Percentiles rank a stretch among this genome's conserved stretches.
phyloP scores from a whole-genome alignment of 2,113 vertebrate genomes.

The Chionis minor region DNA sequence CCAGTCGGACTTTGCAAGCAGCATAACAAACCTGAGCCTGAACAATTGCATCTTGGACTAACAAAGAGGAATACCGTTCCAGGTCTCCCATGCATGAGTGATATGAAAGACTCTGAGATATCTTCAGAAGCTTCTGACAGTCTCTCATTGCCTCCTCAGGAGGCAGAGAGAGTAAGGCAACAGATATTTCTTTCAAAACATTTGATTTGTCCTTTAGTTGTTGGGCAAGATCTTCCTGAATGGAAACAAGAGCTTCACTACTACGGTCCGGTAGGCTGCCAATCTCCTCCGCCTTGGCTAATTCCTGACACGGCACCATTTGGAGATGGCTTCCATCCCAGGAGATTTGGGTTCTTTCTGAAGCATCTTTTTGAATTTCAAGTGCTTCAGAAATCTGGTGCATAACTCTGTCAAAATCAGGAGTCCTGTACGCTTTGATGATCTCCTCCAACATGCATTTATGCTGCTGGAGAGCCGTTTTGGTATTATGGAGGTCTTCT shows the following conservation, averaged over 20 bases:
- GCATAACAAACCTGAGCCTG: conserved; percentile 92
- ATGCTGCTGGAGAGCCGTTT: conserved; percentile 81
- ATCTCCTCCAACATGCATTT: conserved; percentile 80
- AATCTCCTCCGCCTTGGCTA: conserved; percentile 72
- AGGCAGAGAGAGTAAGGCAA: conserved; percentile 78
- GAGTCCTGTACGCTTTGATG: conserved; percentile 76
- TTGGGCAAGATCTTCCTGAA: conserved; percentile 82
- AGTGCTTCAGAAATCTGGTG: conserved; percentile 80
- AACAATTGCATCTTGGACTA: conserved; percentile 88
- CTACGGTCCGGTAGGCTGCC: conserved; percentile 34
- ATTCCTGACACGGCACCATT: conserved; percentile 72
- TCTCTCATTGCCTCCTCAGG: conserved; percentile 60
- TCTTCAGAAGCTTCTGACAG: conserved; percentile 77
- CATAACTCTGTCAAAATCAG: conserved; percentile 79
- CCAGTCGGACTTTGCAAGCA: conserved; percentile 82
- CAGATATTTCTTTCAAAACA: conserved; percentile 81
- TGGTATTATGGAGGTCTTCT: conserved; percentile 83
- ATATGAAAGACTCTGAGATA: conserved; percentile 73
- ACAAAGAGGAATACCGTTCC: conserved; percentile 76
- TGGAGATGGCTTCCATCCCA: conserved; percentile 69
- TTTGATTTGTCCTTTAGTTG: conserved; percentile 87
- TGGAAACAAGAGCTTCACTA: conserved; percentile 72
- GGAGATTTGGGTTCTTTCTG: conserved; percentile 44
- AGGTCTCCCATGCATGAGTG: conserved; percentile 67
- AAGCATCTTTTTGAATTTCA: conserved; percentile 42